phyloP scores from a whole-genome alignment of 2,113 vertebrate species.

The Sterna hirundo region DNA sequence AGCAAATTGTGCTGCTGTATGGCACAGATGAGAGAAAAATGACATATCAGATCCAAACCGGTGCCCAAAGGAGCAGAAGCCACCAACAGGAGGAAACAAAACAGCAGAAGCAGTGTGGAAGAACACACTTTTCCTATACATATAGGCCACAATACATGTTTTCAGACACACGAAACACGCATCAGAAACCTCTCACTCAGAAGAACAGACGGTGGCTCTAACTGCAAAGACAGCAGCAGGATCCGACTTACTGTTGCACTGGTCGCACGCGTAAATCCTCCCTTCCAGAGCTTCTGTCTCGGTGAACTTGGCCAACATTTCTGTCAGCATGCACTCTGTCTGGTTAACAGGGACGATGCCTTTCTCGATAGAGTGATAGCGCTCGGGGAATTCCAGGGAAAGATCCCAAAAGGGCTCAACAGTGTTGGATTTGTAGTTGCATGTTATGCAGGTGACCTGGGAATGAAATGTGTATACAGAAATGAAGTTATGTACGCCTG shows the following conservation, averaged over 20 bases:
- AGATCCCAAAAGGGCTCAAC: slow-evolving; percentile 98
- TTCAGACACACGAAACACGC: neutral
- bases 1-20: neutral
- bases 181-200: neutral
- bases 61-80: neutral
- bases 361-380: slow-evolving; percentile 90
- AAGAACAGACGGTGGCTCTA: neutral
- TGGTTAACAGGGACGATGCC: slow-evolving; percentile 79
- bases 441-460: slow-evolving; percentile 96
- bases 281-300: slow-evolving; percentile 97
- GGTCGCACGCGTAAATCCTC: slow-evolving; percentile 96
- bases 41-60: neutral
- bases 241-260: slow-evolving; percentile 93
- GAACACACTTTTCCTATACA: too few species aligned
- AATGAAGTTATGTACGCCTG: neutral
- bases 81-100: neutral
- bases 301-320: slow-evolving; percentile 99
- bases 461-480: neutral
- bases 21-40: too few species aligned
- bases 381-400: slow-evolving; percentile 96
- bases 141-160: fast-evolving
- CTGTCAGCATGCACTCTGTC: slow-evolving; percentile 91
- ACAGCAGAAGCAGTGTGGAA: neutral
- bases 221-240: neutral
- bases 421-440: slow-evolving; percentile 97